Conservation (phyloP, 2,888 invertebrate species). For the Ceramica pisi region DNA sequence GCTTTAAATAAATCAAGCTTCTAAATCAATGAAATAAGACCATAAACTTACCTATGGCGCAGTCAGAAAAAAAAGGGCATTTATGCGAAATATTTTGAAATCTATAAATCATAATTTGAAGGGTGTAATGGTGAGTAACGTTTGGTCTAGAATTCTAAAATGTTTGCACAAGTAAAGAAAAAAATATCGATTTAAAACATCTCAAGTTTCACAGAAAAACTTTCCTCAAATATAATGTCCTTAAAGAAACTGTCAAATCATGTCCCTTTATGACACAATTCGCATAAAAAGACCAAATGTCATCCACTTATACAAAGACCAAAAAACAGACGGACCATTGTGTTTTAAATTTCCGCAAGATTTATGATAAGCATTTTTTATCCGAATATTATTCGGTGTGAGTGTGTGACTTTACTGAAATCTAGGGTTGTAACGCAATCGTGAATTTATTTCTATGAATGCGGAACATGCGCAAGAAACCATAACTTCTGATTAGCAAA, state of each 20-base stretch:
- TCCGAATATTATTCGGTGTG: slow-evolving; percentile 17
- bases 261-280: background rate
- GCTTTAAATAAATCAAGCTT: too few species aligned
- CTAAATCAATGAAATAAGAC: too few species aligned
- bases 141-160: too few species aligned
- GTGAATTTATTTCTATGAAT: too few species aligned
- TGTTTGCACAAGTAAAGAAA: too few species aligned
- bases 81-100: too few species aligned
- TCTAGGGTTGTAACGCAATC: background rate
- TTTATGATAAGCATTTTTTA: slow-evolving; percentile 46
- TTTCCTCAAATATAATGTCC: background rate
- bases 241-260: background rate
- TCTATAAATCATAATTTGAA: too few species aligned
- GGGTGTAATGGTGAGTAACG: too few species aligned
- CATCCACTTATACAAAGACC: slow-evolving; percentile 20
- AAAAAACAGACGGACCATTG: slow-evolving; percentile 33
- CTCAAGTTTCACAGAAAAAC: background rate
- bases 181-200: background rate
- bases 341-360: slow-evolving; percentile 14
- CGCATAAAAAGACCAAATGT: slow-evolving; percentile 19
- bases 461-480: background rate
- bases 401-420: background rate
- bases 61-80: too few species aligned
- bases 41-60: too few species aligned
- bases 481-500: background rate